Evolutionary conservation across 64 coral and sea anemone genomes (phyloP).

Genomic region (Pachyseris speciosa): DNA sequence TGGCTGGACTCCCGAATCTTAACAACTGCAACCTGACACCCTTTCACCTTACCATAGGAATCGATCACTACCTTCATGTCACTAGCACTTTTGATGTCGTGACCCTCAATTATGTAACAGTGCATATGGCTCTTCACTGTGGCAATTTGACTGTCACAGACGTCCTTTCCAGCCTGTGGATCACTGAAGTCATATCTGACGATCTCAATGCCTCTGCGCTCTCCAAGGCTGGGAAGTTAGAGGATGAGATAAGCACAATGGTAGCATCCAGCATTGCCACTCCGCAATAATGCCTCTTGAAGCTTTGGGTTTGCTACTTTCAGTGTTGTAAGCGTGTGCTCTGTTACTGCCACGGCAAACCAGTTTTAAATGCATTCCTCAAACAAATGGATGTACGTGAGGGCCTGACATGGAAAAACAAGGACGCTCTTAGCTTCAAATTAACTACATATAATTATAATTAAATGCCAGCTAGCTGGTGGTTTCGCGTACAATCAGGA

Average conservation of each 20-base stretch:
- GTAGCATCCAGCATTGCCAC: constrained; percentile 56
- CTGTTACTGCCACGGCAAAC: constrained; percentile 50
- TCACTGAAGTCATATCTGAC: constrained; percentile 49
- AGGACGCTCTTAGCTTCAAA: neutral
- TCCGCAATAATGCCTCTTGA: constrained; percentile 13
- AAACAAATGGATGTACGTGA: constrained; percentile 31
- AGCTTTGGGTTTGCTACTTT: neutral
- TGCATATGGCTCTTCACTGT: constrained; percentile 56
- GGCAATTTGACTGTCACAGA: constrained; percentile 37
- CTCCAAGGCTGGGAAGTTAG: constrained; percentile 14
- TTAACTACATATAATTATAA: neutral
- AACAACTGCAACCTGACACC: constrained; percentile 21
- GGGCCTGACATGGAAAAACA: constrained; percentile 15
- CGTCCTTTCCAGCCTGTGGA: constrained; percentile 46
- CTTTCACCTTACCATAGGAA: constrained; percentile 14
- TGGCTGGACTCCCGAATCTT: neutral
- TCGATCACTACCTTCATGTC: neutral
- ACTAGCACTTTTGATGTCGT: neutral
- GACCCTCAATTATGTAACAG: neutral
- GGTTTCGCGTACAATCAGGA: no score
- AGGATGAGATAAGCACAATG: constrained; percentile 38
- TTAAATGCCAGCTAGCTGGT: no score
- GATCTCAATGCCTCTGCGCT: constrained; percentile 37
- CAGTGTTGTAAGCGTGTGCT: neutral
- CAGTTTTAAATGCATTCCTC: constrained; percentile 61